Conservation (phyloP, 2,797 vertebrate genomes). For the Corythornis leucogaster region DNA sequence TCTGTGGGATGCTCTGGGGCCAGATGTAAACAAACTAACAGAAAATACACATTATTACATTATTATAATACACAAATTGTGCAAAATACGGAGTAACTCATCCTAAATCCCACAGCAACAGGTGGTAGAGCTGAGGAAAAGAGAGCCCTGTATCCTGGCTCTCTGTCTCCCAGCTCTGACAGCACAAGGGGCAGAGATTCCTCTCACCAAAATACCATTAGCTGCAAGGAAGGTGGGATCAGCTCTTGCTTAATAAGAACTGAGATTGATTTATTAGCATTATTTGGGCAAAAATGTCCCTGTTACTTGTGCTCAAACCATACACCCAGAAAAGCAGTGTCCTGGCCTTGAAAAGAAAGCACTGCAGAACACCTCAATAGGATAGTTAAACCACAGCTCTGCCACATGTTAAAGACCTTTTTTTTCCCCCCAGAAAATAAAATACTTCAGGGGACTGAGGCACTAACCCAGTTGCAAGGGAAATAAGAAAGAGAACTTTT, state of each 20-base stretch:
- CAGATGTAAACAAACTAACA: background rate
- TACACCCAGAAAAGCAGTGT: background rate
- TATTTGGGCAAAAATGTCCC: background rate
- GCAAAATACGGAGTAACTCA: background rate
- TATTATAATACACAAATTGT: no score
- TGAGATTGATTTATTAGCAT: background rate
- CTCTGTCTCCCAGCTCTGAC: background rate
- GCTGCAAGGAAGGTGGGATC: background rate
- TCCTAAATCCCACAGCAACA: background rate
- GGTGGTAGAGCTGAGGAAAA: background rate
- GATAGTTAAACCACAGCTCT: background rate
- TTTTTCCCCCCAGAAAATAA: background rate
- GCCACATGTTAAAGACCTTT: background rate
- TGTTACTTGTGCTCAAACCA: background rate
- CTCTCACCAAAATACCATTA: background rate
- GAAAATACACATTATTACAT: background rate
- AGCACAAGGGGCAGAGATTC: background rate
- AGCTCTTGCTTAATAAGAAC: background rate
- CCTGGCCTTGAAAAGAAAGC: background rate
- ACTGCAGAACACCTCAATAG: background rate
- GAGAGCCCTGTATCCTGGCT: background rate
- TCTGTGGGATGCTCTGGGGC: background rate
- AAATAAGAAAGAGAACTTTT: background rate
- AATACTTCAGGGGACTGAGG: background rate
- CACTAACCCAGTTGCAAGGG: background rate